Evolutionary conservation across 2,113 vertebrate species (phyloP), one percentile per base, ranked within the genome.

Genomic region (Aleadryas rufinucha): DNA sequence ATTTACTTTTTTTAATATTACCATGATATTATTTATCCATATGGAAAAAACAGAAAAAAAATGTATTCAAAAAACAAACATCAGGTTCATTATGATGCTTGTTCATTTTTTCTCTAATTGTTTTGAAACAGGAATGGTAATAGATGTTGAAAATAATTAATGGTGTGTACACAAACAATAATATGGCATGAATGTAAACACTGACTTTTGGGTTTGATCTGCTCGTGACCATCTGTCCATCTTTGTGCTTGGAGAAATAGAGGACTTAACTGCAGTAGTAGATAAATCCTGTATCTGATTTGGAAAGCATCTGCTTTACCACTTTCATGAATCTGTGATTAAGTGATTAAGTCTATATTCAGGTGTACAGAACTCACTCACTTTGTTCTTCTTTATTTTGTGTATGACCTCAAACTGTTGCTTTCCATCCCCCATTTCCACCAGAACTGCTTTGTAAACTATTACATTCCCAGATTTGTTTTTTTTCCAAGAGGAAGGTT

Each of bases 51-150:
- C 5, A 30, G 5, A 8, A 41, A 56, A 49, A 11, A 26, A 30
- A 10, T 7, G 0, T 10, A 9, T n/a, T 16, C 1, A 20, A 57
- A 35, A 74, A 49, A 0, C 10, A 16, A 23, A n/a, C 16, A 26
- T 16, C 9, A 17, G 16, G 3, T 35, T 76, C 31, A 35, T 42
- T 49, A 66, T 66, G 26, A 66, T 11, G 13, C 8, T 49, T 41
- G 10, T 24, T n/a, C 15, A 24, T 57, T 85, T 75, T 65, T 66
- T 35, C 30, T 49, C 19, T 16, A 16, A 13, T 26, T 85, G 13
- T 41, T n/a, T 75, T 57, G 35, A 35, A 65, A 57, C 10, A 24
- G 4, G 16, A 50, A 17, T 50, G 35, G 26, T 50, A 76, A 66
- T 9, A 26, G 24, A 31, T 42, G 11, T 9, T 57, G 31, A 35